Conservation (phyloP, 2,113 vertebrate species). For the Scomber scombrus region DNA sequence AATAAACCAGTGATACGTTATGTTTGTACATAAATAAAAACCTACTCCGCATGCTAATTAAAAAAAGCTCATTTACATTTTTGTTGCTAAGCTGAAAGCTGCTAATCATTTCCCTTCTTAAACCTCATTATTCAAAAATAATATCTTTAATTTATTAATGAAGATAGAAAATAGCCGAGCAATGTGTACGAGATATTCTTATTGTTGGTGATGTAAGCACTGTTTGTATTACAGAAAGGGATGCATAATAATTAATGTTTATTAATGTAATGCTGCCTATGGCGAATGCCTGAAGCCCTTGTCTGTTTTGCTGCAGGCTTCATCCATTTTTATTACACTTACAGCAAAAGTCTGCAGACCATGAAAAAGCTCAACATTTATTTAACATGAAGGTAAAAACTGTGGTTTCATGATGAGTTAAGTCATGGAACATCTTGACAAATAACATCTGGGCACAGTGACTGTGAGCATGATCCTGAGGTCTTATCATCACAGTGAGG, state of each 20-base stretch:
- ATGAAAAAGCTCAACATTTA: neutral
- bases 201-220: neutral
- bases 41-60: conserved; percentile 5
- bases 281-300: conserved; percentile 12
- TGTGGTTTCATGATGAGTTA: too few species aligned
- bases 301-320: conserved; percentile 14
- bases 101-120: conserved; percentile 27
- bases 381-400: too few species aligned
- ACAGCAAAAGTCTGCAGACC: neutral
- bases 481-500: too few species aligned
- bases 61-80: conserved; percentile 39
- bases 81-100: conserved; percentile 20
- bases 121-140: conserved; percentile 16
- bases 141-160: conserved; percentile 25
- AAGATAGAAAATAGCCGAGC: conserved; percentile 7
- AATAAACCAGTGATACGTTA: conserved; percentile 24
- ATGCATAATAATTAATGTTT: neutral
- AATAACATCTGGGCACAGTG: too few species aligned
- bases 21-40: conserved; percentile 42
- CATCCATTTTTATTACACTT: neutral
- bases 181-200: neutral
- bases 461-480: too few species aligned
- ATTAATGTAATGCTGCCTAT: conserved; percentile 18
- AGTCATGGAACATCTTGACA: too few species aligned
- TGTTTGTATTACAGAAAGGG: neutral